A percentile compares a stretch with the other conserved stretches of the same genome.
phyloP scores from a whole-genome alignment of 2,888 invertebrate genomes.

The Diarsia dahlii region DNA sequence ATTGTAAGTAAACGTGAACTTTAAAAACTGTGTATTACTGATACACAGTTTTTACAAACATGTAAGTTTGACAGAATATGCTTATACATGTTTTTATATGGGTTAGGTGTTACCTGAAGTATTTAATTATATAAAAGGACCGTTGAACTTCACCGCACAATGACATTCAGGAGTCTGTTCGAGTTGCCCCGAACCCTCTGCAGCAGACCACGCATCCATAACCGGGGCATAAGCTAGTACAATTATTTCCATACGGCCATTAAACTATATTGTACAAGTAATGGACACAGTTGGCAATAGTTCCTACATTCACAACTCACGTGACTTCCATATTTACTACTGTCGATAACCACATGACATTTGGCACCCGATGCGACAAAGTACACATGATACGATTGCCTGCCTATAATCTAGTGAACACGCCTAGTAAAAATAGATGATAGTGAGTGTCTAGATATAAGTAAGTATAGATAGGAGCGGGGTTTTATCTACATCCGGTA shows the following conservation, averaged over 20 bases:
- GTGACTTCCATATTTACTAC: slow-evolving; percentile 42
- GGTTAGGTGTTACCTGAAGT: too few relatives aligned
- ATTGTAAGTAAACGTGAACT: too few relatives aligned
- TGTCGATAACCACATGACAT: slow-evolving; percentile 53
- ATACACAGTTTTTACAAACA: too few relatives aligned
- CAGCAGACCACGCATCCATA: too few relatives aligned
- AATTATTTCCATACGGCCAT: background rate
- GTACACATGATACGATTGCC: slow-evolving; percentile 20
- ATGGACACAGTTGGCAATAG: background rate
- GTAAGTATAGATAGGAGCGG: background rate
- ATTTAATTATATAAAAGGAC: too few relatives aligned
- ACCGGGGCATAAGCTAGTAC: too few relatives aligned
- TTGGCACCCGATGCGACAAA: slow-evolving; percentile 41
- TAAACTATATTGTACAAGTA: background rate
- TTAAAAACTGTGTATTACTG: too few relatives aligned
- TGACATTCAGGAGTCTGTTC: too few relatives aligned
- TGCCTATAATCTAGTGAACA: slow-evolving; percentile 5
- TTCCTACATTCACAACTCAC: slow-evolving; percentile 24
- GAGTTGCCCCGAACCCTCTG: too few relatives aligned
- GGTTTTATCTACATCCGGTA: slow-evolving; percentile 3
- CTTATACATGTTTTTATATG: too few relatives aligned
- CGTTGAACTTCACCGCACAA: too few relatives aligned
- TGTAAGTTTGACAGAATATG: too few relatives aligned
- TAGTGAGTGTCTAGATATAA: slow-evolving; percentile 1
- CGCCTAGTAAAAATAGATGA: slow-evolving; percentile 3